Percentiles rank a stretch among this genome's conserved stretches.
These are phyloP conservation scores for Calephelis virginiensis DNA, from an alignment of 1,140 invertebrate genomes.

Conservation along the genomic window DNA sequence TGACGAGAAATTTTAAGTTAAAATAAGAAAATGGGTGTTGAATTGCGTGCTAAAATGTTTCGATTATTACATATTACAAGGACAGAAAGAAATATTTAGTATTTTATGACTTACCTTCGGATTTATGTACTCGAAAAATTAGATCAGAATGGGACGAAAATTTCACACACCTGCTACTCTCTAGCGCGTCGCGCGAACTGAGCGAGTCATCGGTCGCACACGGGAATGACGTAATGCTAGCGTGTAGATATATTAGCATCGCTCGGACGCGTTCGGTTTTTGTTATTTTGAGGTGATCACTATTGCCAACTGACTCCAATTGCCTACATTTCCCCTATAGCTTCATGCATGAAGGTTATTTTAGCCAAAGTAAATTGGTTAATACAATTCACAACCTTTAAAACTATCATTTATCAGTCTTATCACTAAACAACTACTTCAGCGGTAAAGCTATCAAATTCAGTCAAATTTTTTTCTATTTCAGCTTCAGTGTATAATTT, in stretches of 20 bases:
- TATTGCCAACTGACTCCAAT: constrained; percentile 32
- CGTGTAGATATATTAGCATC: constrained; percentile 24
- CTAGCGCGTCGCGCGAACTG: constrained; percentile 26
- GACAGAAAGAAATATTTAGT: constrained; percentile 33
- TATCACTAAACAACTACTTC: constrained; percentile 6
- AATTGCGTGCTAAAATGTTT: constrained; percentile 26
- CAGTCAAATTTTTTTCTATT: constrained; percentile 20
- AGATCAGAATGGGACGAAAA: constrained; percentile 30
- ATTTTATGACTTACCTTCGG: constrained; percentile 27
- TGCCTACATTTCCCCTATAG: constrained; percentile 32
- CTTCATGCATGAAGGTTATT: too few relatives aligned
- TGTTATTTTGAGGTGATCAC: constrained; percentile 33
- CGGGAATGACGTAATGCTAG: constrained; percentile 26
- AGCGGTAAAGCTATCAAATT: constrained; percentile 13
- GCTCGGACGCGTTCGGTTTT: constrained; percentile 26
- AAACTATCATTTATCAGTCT: too few relatives aligned
- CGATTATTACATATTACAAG: constrained; percentile 31
- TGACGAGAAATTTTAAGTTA: constrained; percentile 26
- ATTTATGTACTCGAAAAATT: constrained; percentile 33
- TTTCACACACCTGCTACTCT: constrained; percentile 23
- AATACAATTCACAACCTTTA: too few relatives aligned
- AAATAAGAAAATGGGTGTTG: constrained; percentile 25
- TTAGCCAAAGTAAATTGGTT: too few relatives aligned
- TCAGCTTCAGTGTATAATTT: constrained; percentile 23
- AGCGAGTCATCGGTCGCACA: constrained; percentile 22